Percentiles rank a stretch among this genome's conserved stretches.
Conservation (phyloP, 2,113 vertebrate genomes). For the Etia nguti region DNA sequence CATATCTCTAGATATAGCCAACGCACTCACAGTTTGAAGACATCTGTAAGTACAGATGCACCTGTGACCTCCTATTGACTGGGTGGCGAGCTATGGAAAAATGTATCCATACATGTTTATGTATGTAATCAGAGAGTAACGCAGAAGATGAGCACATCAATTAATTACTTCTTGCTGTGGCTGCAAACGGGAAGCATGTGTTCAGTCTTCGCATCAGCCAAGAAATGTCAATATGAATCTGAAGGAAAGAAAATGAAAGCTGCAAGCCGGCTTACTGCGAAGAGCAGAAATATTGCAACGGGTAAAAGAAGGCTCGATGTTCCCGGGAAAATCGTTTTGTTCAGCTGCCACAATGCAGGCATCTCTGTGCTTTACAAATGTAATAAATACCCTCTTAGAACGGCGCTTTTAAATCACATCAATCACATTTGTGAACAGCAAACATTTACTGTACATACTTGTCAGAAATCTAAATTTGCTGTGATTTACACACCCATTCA, state of each 20-base stretch:
- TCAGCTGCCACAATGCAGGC: background rate
- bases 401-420: background rate
- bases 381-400: background rate
- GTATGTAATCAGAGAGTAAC: background rate
- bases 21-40: background rate
- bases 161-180: background rate
- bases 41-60: constrained; percentile 43
- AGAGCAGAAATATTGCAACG: background rate
- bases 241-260: background rate
- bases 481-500: constrained; percentile 22
- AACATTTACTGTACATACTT: background rate
- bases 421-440: background rate
- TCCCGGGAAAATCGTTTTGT: background rate
- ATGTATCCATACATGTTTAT: constrained; percentile 14
- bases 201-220: background rate
- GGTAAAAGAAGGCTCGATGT: background rate
- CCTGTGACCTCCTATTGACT: constrained; percentile 52
- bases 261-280: background rate
- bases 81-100: constrained; percentile 4
- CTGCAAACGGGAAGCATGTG: constrained; percentile 7
- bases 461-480: constrained; percentile 46
- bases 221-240: background rate
- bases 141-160: constrained; percentile 10
- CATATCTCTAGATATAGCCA: constrained; percentile 3
- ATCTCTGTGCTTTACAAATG: background rate